Conservation (phyloP, 2,113 vertebrate species). For the Sinocyclocheilus grahami region DNA sequence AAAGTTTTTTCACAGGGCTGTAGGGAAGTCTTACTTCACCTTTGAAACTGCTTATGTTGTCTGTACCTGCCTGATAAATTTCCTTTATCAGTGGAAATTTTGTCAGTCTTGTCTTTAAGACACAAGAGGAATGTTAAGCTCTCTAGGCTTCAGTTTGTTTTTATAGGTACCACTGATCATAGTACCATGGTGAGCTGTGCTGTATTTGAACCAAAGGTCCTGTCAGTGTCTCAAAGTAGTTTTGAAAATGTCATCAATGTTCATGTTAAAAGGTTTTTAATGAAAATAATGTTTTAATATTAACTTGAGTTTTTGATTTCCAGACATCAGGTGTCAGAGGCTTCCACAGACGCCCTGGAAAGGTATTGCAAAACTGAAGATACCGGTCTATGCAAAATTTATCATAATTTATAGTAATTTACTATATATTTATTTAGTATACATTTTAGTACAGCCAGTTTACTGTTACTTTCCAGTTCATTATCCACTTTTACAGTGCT, state of each 20-base stretch:
- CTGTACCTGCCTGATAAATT: neutral
- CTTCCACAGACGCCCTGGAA: conserved; percentile 58
- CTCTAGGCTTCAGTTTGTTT: conserved; percentile 32
- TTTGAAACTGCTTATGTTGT: neutral
- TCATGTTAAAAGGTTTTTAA: neutral
- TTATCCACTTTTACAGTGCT: neutral
- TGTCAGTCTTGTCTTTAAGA: neutral
- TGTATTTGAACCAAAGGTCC: neutral
- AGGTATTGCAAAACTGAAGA: conserved; percentile 37
- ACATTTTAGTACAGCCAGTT: neutral
- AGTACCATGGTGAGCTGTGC: neutral
- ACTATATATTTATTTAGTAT: neutral
- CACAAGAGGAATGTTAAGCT: conserved; percentile 24
- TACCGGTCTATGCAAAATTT: neutral
- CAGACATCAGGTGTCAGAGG: conserved; percentile 49
- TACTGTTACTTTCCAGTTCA: neutral
- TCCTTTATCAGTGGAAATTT: neutral
- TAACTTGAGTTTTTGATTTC: neutral
- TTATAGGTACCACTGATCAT: neutral
- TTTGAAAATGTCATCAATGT: neutral
- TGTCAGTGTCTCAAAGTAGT: neutral
- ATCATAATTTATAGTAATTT: neutral
- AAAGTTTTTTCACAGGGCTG: neutral
- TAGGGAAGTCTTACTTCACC: neutral
- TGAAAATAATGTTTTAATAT: neutral